Evolutionary conservation across 2,797 vertebrate species (phyloP).

Genomic region (Okamejei kenojei): DNA sequence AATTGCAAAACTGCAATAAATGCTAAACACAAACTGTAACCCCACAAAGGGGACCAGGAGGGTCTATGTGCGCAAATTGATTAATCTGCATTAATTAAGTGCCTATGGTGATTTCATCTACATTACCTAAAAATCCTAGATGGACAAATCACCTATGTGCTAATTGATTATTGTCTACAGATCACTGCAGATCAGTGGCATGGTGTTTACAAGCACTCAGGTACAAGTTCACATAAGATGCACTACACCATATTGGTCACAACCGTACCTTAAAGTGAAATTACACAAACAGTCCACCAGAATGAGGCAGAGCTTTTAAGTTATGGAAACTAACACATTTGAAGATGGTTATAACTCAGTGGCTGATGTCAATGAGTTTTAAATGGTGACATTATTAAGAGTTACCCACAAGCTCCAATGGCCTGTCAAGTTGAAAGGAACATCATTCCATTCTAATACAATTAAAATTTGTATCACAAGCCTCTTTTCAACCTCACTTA

Average conservation of each 20-base stretch:
- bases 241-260: neutral
- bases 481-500: no score
- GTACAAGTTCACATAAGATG: no score
- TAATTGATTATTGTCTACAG: no score
- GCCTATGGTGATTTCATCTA: neutral
- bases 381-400: neutral
- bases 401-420: neutral
- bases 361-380: neutral
- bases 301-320: neutral
- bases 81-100: neutral
- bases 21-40: neutral
- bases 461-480: neutral
- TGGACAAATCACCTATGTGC: no score
- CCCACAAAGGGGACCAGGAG: neutral
- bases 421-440: neutral
- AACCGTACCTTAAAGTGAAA: neutral
- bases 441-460: neutral
- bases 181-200: no score
- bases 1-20: neutral
- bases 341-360: neutral
- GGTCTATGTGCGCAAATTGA: neutral
- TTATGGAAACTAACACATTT: no score
- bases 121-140: no score
- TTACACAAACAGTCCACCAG: neutral
- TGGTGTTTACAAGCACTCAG: no score